Evolutionary conservation across 1,140 invertebrate species (phyloP), one percentile per base, ranked within the genome.

Genomic region (Cotesia vestalis): DNA sequence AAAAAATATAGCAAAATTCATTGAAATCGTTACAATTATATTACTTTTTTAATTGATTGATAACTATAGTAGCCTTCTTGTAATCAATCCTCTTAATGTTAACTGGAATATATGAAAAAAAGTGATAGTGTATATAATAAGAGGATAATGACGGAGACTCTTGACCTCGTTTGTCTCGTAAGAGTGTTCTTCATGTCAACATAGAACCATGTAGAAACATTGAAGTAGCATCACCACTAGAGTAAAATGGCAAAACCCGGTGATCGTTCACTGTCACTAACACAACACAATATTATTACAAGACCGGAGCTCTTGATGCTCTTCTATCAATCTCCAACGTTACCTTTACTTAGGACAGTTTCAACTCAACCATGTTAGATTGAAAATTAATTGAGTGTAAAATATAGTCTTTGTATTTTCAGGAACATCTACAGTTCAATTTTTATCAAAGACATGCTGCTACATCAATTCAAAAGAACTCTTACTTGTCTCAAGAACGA

Each of bases 131-230:
- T 36, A 12, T 63, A 63, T n/a, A 63, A 63, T 36, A 63, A 17
- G 36, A 38, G 27, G 20, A 60, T 20, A 12, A n/a, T 36, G 62
- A 51, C 12, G 38, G 51, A 12, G 40, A 64, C 62, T 51, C 62
- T 64, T 64, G 62, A 64, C 62, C 62, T 64, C 62, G 62, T 64
- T 38, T 64, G 40, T 64, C 40, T 64, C 40, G 17, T 36, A 51
- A 64, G 38, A 20, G 36, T 64, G 40, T 20, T 46, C 40, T 17
- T 46, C 40, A 17, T 64, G 62, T 64, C 17, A 27, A 64, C 36
- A 14, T 11, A 51, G 14, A 46, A 14, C 12, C 35, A 64, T 36
- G 62, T 4, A 36, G 14, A 64, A 64, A 51, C 8, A 9, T n/a
- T 20, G 12, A 17, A 51, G 12, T 14, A 64, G n/a, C 34, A 27